Percentiles rank a stretch among this genome's conserved stretches.
phyloP scores from a whole-genome alignment of 2,113 vertebrate genomes.

The Pogona vitticeps region DNA sequence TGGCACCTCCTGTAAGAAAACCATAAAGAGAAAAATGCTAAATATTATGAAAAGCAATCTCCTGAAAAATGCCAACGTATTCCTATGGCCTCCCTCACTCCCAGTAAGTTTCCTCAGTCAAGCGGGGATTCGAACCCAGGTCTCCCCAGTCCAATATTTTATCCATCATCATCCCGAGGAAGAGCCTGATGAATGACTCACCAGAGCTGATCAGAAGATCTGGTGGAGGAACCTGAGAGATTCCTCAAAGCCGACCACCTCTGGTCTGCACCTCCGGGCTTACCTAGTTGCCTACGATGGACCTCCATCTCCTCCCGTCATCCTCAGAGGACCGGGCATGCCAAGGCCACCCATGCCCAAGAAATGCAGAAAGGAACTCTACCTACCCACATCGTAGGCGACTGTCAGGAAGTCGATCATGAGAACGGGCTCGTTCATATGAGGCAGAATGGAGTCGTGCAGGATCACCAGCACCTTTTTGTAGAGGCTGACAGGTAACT shows the following conservation, averaged over 20 bases:
- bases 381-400: conserved; percentile 90
- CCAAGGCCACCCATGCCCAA: not conserved
- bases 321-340: not conserved
- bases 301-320: no score
- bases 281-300: no score
- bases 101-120: no score
- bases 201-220: not conserved
- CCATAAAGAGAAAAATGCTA: not conserved
- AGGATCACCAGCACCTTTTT: conserved; percentile 91
- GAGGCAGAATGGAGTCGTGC: conserved; percentile 89
- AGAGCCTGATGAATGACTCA: no score
- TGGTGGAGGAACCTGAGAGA: not conserved
- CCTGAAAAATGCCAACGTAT: no score
- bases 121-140: no score
- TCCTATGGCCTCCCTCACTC: no score
- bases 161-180: no score
- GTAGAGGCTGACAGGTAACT: conserved; percentile 89
- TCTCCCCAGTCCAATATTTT: no score
- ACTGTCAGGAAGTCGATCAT: conserved; percentile 95
- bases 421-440: conserved; percentile 90
- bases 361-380: not conserved
- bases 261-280: no score
- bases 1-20: conserved; percentile 85
- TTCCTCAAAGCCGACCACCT: not conserved
- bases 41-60: no score